Percentiles rank a stretch among this genome's conserved stretches.
phyloP scores from a whole-genome alignment of 2,888 invertebrate genomes.

The Argyra leucocephala region DNA sequence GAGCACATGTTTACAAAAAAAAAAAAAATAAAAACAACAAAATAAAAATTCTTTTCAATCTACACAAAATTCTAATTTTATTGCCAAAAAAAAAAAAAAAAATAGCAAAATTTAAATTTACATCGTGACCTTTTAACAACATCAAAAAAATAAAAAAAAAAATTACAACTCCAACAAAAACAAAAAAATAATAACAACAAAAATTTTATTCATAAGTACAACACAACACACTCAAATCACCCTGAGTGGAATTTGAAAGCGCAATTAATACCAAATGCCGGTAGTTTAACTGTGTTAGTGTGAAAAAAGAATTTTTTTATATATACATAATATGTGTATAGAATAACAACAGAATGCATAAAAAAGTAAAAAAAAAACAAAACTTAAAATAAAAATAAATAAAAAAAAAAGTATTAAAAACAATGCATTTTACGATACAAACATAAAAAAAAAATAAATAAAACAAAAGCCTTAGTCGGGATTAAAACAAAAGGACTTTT shows the following conservation, averaged over 20 bases:
- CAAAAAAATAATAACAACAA: neutral
- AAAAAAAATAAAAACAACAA: no score
- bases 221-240: slow-evolving; percentile 2
- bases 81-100: no score
- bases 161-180: neutral
- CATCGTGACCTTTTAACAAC: neutral
- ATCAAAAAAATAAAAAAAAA: neutral
- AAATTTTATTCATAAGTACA: neutral
- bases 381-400: neutral
- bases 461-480: neutral
- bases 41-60: no score
- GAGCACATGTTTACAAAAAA: no score
- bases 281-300: neutral
- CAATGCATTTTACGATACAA: neutral
- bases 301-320: neutral
- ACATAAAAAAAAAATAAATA: neutral
- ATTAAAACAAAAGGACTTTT: neutral
- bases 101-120: neutral
- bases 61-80: no score
- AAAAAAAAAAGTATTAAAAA: neutral
- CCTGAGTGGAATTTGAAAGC: slow-evolving; percentile 4
- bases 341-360: neutral
- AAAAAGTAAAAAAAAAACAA: neutral
- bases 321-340: neutral
- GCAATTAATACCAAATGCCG: slow-evolving; percentile 1